Conservation (phyloP, 2,888 invertebrate genomes). For the Gymnoscelis rufifasciata region DNA sequence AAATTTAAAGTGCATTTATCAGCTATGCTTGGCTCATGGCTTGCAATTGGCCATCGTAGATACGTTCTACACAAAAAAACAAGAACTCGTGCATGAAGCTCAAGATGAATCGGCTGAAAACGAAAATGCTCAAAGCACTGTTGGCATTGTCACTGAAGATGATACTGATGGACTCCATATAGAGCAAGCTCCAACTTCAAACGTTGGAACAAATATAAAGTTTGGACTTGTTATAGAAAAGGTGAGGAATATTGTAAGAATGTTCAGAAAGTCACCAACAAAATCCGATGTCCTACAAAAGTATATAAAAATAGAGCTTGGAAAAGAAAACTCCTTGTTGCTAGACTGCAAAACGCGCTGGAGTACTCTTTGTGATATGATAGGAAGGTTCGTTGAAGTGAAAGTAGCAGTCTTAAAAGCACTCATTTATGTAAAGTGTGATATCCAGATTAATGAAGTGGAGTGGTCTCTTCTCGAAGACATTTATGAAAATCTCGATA, state of each 20-base stretch:
- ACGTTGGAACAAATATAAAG: neutral
- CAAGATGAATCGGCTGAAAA: neutral
- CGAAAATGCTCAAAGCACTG: neutral
- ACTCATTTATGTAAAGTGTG: slow-evolving; percentile 28
- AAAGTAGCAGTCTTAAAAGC: slow-evolving; percentile 24
- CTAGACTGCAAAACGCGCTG: slow-evolving; percentile 14
- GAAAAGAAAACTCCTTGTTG: slow-evolving; percentile 23
- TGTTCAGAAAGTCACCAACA: slow-evolving; percentile 20
- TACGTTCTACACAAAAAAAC: neutral
- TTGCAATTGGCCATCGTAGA: too few species aligned
- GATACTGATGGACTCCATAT: slow-evolving; percentile 5
- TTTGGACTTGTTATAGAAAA: slow-evolving; percentile 11
- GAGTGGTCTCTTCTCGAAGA: slow-evolving; percentile 30
- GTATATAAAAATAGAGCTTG: slow-evolving; percentile 21
- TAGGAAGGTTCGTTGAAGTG: slow-evolving; percentile 21
- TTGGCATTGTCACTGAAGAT: slow-evolving; percentile 9
- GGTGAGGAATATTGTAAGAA: slow-evolving; percentile 20
- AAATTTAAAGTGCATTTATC: too few species aligned
- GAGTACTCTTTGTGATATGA: slow-evolving; percentile 19
- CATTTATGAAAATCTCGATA: slow-evolving; percentile 21
- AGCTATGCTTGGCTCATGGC: too few species aligned
- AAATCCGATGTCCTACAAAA: slow-evolving; percentile 24
- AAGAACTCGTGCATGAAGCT: neutral
- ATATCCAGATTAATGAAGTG: slow-evolving; percentile 25
- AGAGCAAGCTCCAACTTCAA: neutral